Conservation (phyloP, 2,797 vertebrate species). For the Brachyalestes nurse region DNA sequence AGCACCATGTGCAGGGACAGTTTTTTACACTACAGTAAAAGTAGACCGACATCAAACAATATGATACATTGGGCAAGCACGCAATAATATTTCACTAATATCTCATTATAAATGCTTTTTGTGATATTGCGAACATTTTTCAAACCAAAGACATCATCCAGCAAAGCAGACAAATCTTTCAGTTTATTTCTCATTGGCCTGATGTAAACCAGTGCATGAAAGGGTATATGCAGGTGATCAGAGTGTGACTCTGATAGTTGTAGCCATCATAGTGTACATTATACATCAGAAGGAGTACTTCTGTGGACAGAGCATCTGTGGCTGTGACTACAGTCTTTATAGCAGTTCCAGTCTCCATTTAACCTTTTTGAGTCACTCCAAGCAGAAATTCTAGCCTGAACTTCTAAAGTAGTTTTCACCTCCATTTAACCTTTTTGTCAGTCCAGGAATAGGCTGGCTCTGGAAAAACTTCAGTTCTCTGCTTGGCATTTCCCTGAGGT, state of each 20-base stretch:
- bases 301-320: neutral
- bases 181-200: too few species aligned
- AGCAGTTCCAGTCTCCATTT: neutral
- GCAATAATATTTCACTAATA: too few species aligned
- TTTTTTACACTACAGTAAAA: neutral
- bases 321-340: neutral
- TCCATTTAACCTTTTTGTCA: constrained; percentile 8
- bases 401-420: neutral
- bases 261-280: neutral
- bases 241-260: neutral
- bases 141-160: too few species aligned
- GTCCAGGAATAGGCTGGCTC: neutral
- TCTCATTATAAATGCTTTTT: too few species aligned
- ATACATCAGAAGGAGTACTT: neutral
- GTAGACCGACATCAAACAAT: neutral
- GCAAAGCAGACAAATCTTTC: too few species aligned
- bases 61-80: neutral
- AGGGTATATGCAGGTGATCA: neutral
- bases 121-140: too few species aligned
- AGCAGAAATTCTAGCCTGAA: neutral
- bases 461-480: neutral
- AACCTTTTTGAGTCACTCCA: neutral
- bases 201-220: too few species aligned
- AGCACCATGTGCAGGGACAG: too few species aligned
- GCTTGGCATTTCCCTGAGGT: neutral